A percentile compares a stretch with the other conserved stretches of the same genome.
Evolutionary conservation across 2,888 invertebrate species (phyloP).

Genomic region (Sinodicranocentrus sp.): DNA sequence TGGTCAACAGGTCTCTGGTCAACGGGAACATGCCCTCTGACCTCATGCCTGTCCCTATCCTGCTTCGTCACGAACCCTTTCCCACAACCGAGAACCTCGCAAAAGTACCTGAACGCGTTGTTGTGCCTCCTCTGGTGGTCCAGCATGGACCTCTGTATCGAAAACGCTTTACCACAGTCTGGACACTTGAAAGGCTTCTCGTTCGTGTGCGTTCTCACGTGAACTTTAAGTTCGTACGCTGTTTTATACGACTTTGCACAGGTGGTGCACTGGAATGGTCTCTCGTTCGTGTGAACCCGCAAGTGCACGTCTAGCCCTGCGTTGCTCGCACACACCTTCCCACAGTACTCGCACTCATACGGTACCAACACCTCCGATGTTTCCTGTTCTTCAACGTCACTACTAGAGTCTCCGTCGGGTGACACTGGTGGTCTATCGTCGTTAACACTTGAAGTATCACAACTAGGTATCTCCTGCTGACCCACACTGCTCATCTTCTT

Average conservation of each 20-base stretch:
- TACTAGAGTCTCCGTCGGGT: no score
- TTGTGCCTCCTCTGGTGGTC: slow-evolving; percentile 7
- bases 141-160: slow-evolving; percentile 1
- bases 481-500: no score
- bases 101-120: neutral
- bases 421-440: no score
- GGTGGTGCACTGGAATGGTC: neutral
- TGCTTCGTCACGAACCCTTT: slow-evolving; percentile 11
- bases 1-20: neutral
- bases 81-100: slow-evolving; percentile 1
- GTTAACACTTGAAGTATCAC: no score
- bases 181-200: neutral
- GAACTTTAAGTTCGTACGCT: neutral
- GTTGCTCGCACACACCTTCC: neutral
- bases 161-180: neutral
- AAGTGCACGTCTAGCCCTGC: neutral
- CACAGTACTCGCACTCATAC: neutral
- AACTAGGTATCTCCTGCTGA: no score
- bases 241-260: neutral
- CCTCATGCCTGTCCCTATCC: slow-evolving; percentile 15
- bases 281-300: neutral
- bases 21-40: slow-evolving; percentile 8
- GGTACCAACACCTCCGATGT: no score
- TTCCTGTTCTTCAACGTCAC: no score
- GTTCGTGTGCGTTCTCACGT: neutral